phyloP scores from a whole-genome alignment of 2,797 vertebrate genomes.

The Spizella passerina region DNA sequence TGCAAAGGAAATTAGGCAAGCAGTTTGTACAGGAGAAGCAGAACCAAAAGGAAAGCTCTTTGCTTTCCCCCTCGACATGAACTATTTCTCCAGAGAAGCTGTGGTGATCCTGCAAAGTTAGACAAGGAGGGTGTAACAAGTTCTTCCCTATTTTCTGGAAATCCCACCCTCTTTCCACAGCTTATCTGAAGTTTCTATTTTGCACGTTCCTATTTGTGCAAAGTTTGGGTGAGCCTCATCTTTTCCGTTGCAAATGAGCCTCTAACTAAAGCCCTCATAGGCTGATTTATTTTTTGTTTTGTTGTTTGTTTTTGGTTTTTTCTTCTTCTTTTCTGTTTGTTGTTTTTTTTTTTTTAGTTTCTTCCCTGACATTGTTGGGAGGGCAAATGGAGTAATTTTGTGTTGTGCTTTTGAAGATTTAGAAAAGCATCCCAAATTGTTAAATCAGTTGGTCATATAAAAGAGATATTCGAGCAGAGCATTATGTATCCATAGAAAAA shows the following conservation, averaged over 20 bases:
- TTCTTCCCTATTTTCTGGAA: slow-evolving; percentile 80
- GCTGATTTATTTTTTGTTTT: not conserved
- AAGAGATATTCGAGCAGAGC: not conserved
- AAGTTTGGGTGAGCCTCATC: not conserved
- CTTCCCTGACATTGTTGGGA: not conserved
- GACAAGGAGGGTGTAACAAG: slow-evolving; percentile 58
- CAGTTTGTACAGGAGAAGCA: slow-evolving; percentile 78
- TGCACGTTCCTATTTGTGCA: slow-evolving; percentile 10
- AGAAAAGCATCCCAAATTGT: not conserved
- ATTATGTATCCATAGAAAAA: fast-evolving
- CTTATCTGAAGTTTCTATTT: slow-evolving; percentile 65
- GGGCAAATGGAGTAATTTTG: not conserved
- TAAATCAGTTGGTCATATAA: not conserved
- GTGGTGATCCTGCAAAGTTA: slow-evolving; percentile 74
- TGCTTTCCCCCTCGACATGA: slow-evolving; percentile 4
- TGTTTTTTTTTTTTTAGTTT: fast-evolving
- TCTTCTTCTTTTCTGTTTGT: fast-evolving
- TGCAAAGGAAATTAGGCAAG: slow-evolving; percentile 82
- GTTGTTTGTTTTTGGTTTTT: not conserved
- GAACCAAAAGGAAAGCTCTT: slow-evolving; percentile 77
- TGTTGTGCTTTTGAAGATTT: not conserved
- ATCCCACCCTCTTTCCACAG: slow-evolving; percentile 64
- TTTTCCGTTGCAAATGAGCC: not conserved
- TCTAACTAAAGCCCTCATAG: not conserved
- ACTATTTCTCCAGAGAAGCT: slow-evolving; percentile 69